phyloP scores from a whole-genome alignment of 1,140 invertebrate species.

The Trinorchestia longiramus region DNA sequence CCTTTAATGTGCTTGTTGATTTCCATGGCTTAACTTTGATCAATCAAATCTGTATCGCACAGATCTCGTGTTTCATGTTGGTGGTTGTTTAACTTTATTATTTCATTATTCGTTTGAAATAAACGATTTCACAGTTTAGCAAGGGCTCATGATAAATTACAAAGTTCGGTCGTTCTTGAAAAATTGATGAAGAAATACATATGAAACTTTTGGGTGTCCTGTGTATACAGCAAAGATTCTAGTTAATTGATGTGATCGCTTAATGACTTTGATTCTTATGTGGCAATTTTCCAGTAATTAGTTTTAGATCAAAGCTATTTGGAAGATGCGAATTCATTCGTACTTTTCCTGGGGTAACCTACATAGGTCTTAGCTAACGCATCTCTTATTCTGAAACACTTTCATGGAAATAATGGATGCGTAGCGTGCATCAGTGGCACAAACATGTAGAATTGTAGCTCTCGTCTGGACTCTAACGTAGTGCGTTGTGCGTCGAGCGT shows the following conservation, averaged over 20 bases:
- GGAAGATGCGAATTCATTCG: neutral
- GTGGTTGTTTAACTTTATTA: neutral
- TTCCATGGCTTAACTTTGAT: neutral
- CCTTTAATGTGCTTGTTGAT: slow-evolving; percentile 10
- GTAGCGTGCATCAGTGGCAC: neutral
- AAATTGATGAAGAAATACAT: too few relatives aligned
- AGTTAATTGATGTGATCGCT: neutral
- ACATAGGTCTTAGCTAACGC: neutral
- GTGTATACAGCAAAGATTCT: neutral
- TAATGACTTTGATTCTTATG: neutral
- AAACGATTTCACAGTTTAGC: neutral
- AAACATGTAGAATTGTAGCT: neutral
- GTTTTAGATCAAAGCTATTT: neutral
- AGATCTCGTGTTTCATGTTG: neutral
- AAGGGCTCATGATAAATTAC: neutral
- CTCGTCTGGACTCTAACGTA: neutral
- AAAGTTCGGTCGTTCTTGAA: too few relatives aligned
- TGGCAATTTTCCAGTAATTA: neutral
- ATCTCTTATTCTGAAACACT: neutral
- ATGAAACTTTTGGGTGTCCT: too few relatives aligned
- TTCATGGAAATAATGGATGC: neutral
- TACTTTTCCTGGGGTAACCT: neutral
- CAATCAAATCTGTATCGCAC: neutral
- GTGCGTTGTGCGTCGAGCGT: neutral
- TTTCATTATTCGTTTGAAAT: neutral